Conservation (phyloP, 1,140 invertebrate genomes). For the Bursaphelenchus mucronatus region DNA sequence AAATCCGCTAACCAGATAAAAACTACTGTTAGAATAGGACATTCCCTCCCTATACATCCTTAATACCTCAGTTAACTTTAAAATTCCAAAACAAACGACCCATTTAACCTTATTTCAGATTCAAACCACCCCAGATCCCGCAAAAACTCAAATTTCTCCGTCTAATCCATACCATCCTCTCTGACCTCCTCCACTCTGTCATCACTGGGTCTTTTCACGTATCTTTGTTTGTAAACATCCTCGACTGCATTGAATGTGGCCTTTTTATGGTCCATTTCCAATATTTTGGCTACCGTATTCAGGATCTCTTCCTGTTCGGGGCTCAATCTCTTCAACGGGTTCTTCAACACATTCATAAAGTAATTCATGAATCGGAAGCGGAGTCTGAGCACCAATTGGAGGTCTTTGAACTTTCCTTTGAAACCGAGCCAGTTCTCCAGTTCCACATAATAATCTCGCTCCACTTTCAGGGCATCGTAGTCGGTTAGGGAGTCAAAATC, state of each 20-base stretch:
- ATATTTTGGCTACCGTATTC: not conserved
- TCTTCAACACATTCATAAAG: constrained; percentile 38
- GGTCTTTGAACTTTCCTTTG: constrained; percentile 22
- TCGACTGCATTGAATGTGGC: not conserved
- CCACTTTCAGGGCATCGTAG: not conserved
- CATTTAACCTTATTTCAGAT: no score
- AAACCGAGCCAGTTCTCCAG: constrained; percentile 38
- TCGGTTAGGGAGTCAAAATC: constrained; percentile 13
- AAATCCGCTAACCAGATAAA: no score
- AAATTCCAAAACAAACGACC: no score
- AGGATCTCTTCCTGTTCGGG: not conserved
- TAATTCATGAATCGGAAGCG: constrained; percentile 54
- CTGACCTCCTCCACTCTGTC: no score
- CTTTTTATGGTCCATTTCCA: constrained; percentile 12
- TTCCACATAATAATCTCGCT: constrained; percentile 32
- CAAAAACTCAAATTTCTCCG: no score
- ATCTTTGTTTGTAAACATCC: not conserved
- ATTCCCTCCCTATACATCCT: no score
- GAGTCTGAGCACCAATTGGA: constrained; percentile 36
- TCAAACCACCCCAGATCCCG: no score
- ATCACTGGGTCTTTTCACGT: no score
- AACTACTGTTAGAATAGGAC: no score
- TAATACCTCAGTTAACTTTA: no score
- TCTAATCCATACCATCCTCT: no score
- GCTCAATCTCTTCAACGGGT: not conserved